Conservation (phyloP, 2,797 vertebrate genomes). For the Sebastes paucispinis region DNA sequence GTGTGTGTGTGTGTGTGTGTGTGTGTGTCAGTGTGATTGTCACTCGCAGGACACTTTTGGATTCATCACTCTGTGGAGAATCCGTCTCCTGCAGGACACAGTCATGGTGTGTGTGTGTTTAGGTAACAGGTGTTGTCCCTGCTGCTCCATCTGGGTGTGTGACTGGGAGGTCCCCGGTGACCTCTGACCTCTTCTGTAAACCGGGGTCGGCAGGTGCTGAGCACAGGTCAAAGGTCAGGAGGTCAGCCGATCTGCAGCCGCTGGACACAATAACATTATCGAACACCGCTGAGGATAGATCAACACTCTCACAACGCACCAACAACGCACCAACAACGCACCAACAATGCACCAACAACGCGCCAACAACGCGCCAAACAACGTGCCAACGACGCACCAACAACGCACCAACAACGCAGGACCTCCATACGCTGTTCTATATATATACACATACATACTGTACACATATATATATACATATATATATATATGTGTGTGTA, state of each 20-base stretch:
- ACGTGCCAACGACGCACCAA: no score
- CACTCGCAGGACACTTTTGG: constrained; percentile 3
- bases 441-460: no score
- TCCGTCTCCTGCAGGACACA: background rate
- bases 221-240: constrained; percentile 43
- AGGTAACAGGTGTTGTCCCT: constrained; percentile 57
- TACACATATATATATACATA: no score
- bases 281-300: background rate
- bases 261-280: constrained; percentile 30
- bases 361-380: no score
- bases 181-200: constrained; percentile 56
- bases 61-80: constrained; percentile 2
- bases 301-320: constrained; percentile 5
- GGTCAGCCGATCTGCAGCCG: constrained; percentile 14
- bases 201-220: constrained; percentile 48
- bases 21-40: constrained; percentile 6
- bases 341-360: no score
- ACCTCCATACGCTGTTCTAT: no score
- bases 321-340: no score
- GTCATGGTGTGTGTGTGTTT: constrained; percentile 20
- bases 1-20: background rate
- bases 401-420: no score
- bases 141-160: constrained; percentile 54
- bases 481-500: background rate
- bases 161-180: constrained; percentile 33